Conservation (phyloP, 2,797 vertebrate genomes). For the Remorina albescens region DNA sequence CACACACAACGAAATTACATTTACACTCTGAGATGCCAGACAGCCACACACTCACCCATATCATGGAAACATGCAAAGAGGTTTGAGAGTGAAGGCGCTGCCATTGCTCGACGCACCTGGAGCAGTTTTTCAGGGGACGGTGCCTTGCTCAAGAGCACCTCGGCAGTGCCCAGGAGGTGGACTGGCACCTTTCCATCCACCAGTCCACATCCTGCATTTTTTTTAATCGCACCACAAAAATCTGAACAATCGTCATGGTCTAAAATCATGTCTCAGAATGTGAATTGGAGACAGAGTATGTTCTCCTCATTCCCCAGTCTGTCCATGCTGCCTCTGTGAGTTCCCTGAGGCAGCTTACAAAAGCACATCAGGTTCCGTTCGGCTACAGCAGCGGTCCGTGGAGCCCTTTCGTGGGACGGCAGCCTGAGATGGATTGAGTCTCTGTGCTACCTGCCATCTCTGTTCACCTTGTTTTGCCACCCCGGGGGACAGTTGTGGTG, state of each 20-base stretch:
- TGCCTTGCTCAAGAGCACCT: no score
- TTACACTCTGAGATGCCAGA: no score
- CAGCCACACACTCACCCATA: no score
- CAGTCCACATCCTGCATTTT: no score
- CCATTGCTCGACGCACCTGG: no score
- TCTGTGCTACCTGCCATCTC: constrained; percentile 30
- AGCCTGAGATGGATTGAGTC: constrained; percentile 35
- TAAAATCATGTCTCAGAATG: background rate
- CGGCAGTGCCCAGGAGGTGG: no score
- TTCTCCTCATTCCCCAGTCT: constrained; percentile 18
- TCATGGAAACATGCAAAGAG: no score
- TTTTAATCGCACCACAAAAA: background rate
- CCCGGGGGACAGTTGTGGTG: constrained; percentile 36
- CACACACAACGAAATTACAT: no score
- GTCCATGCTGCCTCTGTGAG: constrained; percentile 10
- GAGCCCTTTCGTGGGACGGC: constrained; percentile 50
- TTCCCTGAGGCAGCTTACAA: constrained; percentile 40
- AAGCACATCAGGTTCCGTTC: constrained; percentile 59
- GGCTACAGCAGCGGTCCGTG: constrained; percentile 53
- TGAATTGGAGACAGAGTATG: background rate
- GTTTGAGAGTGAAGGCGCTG: no score
- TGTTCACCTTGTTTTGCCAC: constrained; percentile 47
- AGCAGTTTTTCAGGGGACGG: no score
- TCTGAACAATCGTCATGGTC: background rate
- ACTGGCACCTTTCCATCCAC: no score